Evolutionary conservation across 1,140 invertebrate species (phyloP).

Genomic region (Trichonephila clavipes): DNA sequence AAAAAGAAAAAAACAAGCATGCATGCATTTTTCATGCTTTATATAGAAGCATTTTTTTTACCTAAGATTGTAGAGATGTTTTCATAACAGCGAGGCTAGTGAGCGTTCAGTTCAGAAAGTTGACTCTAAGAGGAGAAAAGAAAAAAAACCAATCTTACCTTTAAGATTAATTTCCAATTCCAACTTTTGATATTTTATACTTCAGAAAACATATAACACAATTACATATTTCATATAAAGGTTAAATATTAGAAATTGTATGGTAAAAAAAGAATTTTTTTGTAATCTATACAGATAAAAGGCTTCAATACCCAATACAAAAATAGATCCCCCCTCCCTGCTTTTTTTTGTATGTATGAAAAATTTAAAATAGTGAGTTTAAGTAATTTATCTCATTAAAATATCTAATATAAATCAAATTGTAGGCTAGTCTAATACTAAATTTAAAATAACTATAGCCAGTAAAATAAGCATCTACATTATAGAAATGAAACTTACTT

Average conservation of each 20-base stretch:
- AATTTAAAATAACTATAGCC: too few relatives aligned
- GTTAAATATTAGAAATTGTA: not conserved
- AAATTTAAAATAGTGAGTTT: too few relatives aligned
- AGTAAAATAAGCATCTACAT: too few relatives aligned
- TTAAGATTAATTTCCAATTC: not conserved
- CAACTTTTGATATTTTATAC: not conserved
- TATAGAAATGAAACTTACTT: too few relatives aligned
- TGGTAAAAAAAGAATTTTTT: not conserved
- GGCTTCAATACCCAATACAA: not conserved
- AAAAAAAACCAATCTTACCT: slow-evolving; percentile 23
- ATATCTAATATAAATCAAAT: too few relatives aligned
- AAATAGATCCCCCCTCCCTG: not conserved
- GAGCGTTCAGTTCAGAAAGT: not conserved
- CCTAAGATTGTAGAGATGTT: not conserved
- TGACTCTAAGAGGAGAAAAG: slow-evolving; percentile 42
- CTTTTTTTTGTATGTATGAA: too few relatives aligned
- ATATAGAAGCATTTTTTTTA: not conserved
- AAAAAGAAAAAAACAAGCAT: too few relatives aligned
- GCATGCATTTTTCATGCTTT: too few relatives aligned
- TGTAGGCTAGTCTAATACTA: too few relatives aligned
- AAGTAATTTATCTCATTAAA: too few relatives aligned
- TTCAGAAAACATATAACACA: too few relatives aligned
- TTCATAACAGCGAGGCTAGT: not conserved
- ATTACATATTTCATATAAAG: too few relatives aligned
- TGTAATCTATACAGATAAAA: not conserved